Evolutionary conservation across 2,797 vertebrate species (phyloP), one percentile per base, ranked within the genome.

Genomic region (Neosalanx taihuensis): DNA sequence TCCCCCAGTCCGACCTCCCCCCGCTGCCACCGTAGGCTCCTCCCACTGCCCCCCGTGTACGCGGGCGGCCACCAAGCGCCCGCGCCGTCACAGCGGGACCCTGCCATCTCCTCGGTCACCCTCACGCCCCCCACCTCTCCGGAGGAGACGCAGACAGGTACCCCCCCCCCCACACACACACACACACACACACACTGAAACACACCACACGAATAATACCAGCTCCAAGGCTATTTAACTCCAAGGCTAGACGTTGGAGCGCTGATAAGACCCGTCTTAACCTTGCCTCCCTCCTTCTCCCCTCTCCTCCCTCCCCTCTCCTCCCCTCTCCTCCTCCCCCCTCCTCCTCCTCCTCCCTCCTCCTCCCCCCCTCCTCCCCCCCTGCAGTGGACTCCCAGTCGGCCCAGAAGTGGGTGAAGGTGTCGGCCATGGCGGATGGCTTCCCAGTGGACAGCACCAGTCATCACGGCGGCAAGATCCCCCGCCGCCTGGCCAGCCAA

Each of bases 81-180:
- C 95, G 90, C 94, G 90, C 92, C 95, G 37, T 41, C 37, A 86
- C 94, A 96, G 77, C 94, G 96, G 92, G 98, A 99, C 87, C 95
- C 97, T 83, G 97, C 95, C 88, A 97, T 98, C 91, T 99, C 98
- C 83, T 96, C 97, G 0, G 96, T 99, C 84, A 99, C 98, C 64
- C 94, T 99, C 77, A 99, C 98, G 68, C 98, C 98, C 81, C 98
- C 98, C 49, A 99, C 98, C 5, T 99, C 98, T 74, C 97, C 98
- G 2, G 98, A 99, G 90, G 98, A 99, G 78, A 93, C 95, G 61
- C 96, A 97, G 81, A 95, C 96, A 94, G 96, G 97, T 99, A 92
- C 17, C 9, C 29, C 20, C 26, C 15, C 65, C 20, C 60, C 6
- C 18, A 6, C 37, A 41, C 37, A 41, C 37, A 41, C 37, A 41